Base-by-base conservation (phyloP, 2,113 vertebrate species). In the Zosterops hypoxanthus region DNA sequence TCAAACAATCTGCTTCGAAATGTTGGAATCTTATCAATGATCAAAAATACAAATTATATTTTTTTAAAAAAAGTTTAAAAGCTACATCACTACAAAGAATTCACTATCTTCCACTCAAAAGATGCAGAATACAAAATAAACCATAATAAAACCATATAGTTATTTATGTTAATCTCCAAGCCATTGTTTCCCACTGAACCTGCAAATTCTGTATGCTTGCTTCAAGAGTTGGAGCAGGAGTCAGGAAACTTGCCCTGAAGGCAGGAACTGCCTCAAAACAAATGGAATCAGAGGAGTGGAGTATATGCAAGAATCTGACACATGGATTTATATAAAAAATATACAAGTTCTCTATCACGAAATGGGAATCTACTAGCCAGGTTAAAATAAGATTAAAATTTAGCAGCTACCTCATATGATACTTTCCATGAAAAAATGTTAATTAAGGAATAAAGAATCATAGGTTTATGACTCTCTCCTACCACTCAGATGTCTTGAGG, bases 1-100 rank as follows among this genome's bases (percentile, higher is more conserved):
- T 92, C 86, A 92, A 93, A 88, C 50, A 71, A 42, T 59, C n/a
- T 75, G 79, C 28, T 94, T 95, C 69, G 94, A 95, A 94, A 26
- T 21, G 52, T 0, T 41, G 24, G 28, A 86, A 86, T 61, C 36
- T 47, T 88, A 88, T 10, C 53, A 65, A 60, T 16, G 26, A 94
- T 90, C 21, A 95, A 94, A 96, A 97, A 61, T 29, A 88, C n/a
- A 95, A 28, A 80, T n/a, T 55, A 13, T 64, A 47, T 46, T 11
- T 39, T 39, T 39, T 44, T 21, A 11, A 22, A 24, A 39, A 36
- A 76, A 56, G 41, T 57, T 60, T 3, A 78, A 92, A 36, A 88
- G 47, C n/a, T 36, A 26, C 59, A 77, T 21, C 53, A 42, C 63
- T 65, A 63, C 25, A 85, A 94, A 88, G 76, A 63, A 82, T 72